Evolutionary conservation across 2,113 vertebrate species (phyloP).

Genomic region (Cairina moschata): DNA sequence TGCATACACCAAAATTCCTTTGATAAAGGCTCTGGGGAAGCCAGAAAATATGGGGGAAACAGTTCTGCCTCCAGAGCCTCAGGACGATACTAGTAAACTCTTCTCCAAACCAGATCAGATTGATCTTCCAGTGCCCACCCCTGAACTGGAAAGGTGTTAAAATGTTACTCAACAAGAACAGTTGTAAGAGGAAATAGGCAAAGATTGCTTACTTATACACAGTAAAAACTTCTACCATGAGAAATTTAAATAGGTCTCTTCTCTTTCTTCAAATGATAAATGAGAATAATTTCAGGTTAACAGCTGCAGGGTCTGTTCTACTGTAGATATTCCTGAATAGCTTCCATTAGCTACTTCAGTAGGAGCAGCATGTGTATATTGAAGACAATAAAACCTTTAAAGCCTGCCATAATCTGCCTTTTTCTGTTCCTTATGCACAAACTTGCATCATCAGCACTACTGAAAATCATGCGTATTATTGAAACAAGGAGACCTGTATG

Average conservation of each 20-base stretch:
- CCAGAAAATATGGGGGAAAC: background rate
- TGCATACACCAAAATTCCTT: background rate
- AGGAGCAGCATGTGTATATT: background rate
- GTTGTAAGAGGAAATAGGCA: background rate
- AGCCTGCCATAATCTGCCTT: constrained; percentile 10
- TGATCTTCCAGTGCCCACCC: background rate
- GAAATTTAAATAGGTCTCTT: background rate
- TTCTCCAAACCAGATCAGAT: background rate
- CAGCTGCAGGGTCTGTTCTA: background rate
- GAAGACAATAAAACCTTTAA: constrained; percentile 24
- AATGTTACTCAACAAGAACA: background rate
- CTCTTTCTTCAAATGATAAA: constrained; percentile 13
- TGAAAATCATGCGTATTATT: background rate
- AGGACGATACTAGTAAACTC: background rate
- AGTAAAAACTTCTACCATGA: background rate
- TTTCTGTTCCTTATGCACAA: background rate
- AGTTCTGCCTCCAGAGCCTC: background rate
- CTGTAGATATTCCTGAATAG: background rate
- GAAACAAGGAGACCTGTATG: background rate
- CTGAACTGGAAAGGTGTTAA: background rate
- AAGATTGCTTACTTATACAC: background rate
- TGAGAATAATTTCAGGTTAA: background rate
- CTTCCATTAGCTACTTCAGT: background rate
- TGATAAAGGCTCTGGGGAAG: fast-evolving
- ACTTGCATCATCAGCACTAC: background rate